Evolutionary conservation across 2,888 invertebrate species (phyloP), one percentile per base, ranked within the genome.

Genomic region (Campaea margaritaria): DNA sequence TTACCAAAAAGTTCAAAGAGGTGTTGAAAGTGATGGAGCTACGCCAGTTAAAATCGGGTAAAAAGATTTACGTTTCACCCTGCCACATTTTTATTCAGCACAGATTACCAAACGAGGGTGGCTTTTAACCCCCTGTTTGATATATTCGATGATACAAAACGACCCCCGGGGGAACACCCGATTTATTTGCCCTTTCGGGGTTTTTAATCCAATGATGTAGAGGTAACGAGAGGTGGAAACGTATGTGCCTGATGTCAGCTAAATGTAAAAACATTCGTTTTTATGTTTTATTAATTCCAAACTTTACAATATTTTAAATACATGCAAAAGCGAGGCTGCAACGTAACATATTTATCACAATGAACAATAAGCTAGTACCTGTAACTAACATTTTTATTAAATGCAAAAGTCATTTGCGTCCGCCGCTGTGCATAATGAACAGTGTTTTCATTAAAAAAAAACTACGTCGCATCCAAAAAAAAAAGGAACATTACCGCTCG

Each of bases 131-230:
- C 53, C 27, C 45, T 16, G 47, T 42, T 57, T 50, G 57, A 53
- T 48, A 53, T 48, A 53, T 53, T 44, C 38, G 45, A 49, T 34
- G 53, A 54, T 54, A 42, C 47, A 43, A 46, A 51, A 38, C 43
- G 42, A 53, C n/a, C 53, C 49, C 13, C 34, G 48, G 34, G 58
- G 39, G n/a, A 15, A 51, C 21, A 51, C 36, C 48, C 39, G 58
- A 42, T 51, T 39, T 45, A 50, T 52, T 31, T 47, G 46, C 16
- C 45, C 34, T 45, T 53, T 39, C 39, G 42, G 28, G 41, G 31
- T 27, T 36, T 53, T 58, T 52, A 42, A 51, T 52, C 41, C 47
- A 10, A 46, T 27, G 43, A 43, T 28, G 47, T 34, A 15, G 28
- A 21, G 12, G 43, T 21, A 48, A 48, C 47, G 46, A 27, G 38